Evolutionary conservation across 1,140 invertebrate genomes (phyloP).

Genomic region (Bathynomus jamesi): DNA sequence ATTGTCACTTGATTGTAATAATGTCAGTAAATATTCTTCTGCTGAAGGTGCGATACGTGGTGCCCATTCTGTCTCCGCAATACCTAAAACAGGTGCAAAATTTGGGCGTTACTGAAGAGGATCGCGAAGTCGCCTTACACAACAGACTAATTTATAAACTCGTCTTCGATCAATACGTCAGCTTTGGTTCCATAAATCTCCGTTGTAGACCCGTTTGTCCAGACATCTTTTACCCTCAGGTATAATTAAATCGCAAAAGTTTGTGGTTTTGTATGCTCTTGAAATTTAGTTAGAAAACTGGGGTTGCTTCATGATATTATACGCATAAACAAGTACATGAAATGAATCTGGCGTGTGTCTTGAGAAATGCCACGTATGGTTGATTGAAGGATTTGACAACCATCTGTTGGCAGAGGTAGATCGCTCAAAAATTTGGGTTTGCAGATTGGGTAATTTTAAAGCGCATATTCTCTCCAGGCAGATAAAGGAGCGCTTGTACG

Average conservation of each 20-base stretch:
- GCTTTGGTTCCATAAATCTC: neutral
- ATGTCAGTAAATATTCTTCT: too few species aligned
- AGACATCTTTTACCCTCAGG: neutral
- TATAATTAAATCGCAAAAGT: neutral
- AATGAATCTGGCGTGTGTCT: too few species aligned
- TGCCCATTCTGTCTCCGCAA: neutral
- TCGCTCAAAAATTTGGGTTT: too few species aligned
- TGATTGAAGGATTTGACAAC: too few species aligned
- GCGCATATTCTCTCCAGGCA: too few species aligned
- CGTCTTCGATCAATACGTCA: neutral
- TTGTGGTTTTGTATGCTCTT: neutral
- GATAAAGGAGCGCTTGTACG: too few species aligned
- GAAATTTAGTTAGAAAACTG: neutral
- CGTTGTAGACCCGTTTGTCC: neutral
- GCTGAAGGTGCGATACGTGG: neutral
- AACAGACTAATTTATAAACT: neutral
- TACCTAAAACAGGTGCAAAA: neutral
- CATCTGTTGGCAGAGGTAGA: too few species aligned
- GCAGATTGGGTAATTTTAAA: too few species aligned
- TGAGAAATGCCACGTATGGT: too few species aligned
- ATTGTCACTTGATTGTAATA: too few species aligned
- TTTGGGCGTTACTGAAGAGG: neutral
- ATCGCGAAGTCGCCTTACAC: neutral
- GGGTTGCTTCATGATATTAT: neutral
- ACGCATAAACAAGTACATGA: too few species aligned